phyloP scores from a whole-genome alignment of 2,113 vertebrate genomes.

The Scolopax mira region DNA sequence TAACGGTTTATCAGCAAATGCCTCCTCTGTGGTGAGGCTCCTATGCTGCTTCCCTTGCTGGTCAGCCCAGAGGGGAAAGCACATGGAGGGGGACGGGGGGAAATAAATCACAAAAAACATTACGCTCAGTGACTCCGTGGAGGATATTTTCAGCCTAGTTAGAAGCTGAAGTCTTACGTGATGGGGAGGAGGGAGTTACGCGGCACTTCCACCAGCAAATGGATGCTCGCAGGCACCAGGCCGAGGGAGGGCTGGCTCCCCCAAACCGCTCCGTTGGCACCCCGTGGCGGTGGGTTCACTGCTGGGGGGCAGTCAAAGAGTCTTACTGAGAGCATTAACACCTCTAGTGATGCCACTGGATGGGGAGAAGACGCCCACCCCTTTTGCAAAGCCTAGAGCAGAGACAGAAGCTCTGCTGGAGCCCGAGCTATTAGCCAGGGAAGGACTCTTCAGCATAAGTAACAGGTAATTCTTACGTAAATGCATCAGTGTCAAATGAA shows the following conservation, averaged over 20 bases:
- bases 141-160: not conserved
- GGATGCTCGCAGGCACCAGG: not conserved
- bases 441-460: not conserved
- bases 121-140: not conserved
- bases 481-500: not conserved
- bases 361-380: not conserved
- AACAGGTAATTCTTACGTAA: not conserved
- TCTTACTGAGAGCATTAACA: accelerated
- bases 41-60: not conserved
- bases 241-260: not conserved
- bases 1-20: not conserved
- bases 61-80: not conserved
- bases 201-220: not conserved
- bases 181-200: not conserved
- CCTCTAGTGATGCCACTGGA: not conserved
- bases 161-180: not conserved
- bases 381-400: not conserved
- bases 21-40: not conserved
- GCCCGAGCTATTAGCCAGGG: not conserved
- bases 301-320: not conserved
- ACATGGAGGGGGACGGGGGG: accelerated
- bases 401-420: no score
- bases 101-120: not conserved
- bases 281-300: no score
- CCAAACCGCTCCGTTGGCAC: accelerated